Percentiles rank a stretch among this genome's conserved stretches.
Conservation (phyloP, 1,140 invertebrate species). For the Hydropsyche tenuis region DNA sequence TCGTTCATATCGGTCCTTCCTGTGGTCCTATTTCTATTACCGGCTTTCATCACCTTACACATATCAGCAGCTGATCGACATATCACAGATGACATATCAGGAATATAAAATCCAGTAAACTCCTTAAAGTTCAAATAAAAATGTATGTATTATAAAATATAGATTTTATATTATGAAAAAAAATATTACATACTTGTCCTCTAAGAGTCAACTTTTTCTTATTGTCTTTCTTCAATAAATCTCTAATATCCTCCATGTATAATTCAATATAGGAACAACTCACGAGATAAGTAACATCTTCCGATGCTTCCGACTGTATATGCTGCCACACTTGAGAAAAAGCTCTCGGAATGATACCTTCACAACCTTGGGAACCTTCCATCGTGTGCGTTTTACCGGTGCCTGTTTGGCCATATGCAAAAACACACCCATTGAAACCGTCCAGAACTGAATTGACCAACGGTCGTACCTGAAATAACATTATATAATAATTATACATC, state of each 20-base stretch:
- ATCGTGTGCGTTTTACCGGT: slow-evolving; percentile 95
- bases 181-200: slow-evolving; percentile 55
- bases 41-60: slow-evolving; percentile 85
- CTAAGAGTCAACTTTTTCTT: slow-evolving; percentile 61
- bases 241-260: slow-evolving; percentile 92
- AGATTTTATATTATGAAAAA: neutral
- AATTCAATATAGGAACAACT: slow-evolving; percentile 94
- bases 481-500: no score
- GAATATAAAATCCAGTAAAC: slow-evolving; percentile 90
- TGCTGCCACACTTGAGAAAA: slow-evolving; percentile 97
- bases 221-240: slow-evolving; percentile 87
- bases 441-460: slow-evolving; percentile 95
- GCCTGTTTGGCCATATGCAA: slow-evolving; percentile 96
- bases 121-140: slow-evolving; percentile 61
- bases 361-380: slow-evolving; percentile 80
- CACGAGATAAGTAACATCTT: slow-evolving; percentile 90
- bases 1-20: slow-evolving; percentile 99
- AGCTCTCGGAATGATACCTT: slow-evolving; percentile 91
- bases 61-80: slow-evolving; percentile 93
- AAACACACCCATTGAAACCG: slow-evolving; percentile 96
- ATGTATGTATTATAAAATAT: slow-evolving; percentile 11
- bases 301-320: slow-evolving; percentile 77
- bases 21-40: slow-evolving; percentile 87
- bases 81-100: slow-evolving; percentile 87
- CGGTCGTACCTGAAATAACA: slow-evolving; percentile 77